Evolutionary conservation across 1,140 invertebrate genomes (phyloP), one percentile per base, ranked within the genome.

Genomic region (Zaprionus africanus): DNA sequence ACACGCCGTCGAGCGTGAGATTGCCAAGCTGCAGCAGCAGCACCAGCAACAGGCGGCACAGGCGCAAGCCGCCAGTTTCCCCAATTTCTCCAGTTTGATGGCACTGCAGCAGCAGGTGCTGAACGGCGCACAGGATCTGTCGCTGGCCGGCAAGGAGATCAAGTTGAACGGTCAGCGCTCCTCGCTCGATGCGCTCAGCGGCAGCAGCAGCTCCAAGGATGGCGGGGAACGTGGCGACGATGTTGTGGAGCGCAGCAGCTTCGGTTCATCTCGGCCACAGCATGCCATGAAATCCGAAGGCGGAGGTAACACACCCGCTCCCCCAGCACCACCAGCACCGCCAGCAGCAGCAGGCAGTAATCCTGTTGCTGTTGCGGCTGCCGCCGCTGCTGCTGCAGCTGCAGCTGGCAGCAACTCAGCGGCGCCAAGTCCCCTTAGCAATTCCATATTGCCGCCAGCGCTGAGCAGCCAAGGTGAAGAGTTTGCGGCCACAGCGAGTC

Each of bases 1-100:
- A 71, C 94, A 98, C 94, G 97, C 97, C 0, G 93, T 98, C 13
- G 97, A 98, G 87, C 95, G 97, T 43, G 98, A 99, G 93, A 94
- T 99, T 9, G 96, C 97, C 84, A 98, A 98, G 92, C 93, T 98
- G 59, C 97, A 97, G 84, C 95, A 95, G 61, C 86, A 93, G 87
- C 60, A 94, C 85, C 75, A 91, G 94, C 94, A 77, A 93, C 94
- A 76, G 94, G 94, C 62, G 5, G 94, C 62, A 6, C 78, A 82
- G 28, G 78, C 77, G 22, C 79, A 81, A 41, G 61, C 65, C 83
- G 93, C 94, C 95, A 36, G 94, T 36, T 95, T 96, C 63, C 95
- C 95, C 28, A 94, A 93, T 68, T 86, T 93, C 62, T 92, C 91
- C 76, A 94, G 95, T 54, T 93, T 96, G 28, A 93, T 96, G 76